A percentile compares a stretch with the other conserved stretches of the same genome.
Evolutionary conservation across 2,797 vertebrate species (phyloP).

Genomic region (Sorex maritimensis): DNA sequence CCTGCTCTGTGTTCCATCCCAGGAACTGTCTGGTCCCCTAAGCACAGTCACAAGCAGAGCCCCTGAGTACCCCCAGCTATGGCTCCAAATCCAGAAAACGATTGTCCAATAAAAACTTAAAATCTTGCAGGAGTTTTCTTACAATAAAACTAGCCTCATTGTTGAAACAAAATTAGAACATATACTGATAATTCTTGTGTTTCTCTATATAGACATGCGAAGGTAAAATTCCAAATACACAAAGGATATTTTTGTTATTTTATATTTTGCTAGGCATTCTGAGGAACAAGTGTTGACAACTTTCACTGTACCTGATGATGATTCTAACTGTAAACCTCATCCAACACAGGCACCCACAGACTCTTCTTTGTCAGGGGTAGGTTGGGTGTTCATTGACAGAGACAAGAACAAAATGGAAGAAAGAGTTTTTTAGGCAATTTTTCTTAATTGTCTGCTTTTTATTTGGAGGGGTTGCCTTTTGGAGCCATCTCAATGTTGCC

Average conservation of each 20-base stretch:
- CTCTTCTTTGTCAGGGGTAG: background rate
- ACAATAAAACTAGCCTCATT: background rate
- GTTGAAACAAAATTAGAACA: conserved; percentile 18
- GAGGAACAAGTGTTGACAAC: background rate
- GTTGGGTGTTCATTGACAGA: background rate
- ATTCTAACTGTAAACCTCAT: background rate
- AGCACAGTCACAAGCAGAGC: too few species aligned
- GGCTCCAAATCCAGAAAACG: too few species aligned
- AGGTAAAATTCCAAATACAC: background rate
- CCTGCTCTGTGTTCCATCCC: too few species aligned
- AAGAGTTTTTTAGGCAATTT: background rate
- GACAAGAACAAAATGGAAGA: conserved; percentile 25
- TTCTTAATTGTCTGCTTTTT: background rate
- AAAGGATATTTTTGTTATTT: background rate
- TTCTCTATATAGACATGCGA: conserved; percentile 8
- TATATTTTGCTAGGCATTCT: background rate
- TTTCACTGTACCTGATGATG: background rate
- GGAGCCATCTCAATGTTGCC: too few species aligned
- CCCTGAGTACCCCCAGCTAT: too few species aligned
- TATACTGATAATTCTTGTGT: background rate
- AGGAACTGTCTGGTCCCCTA: too few species aligned
- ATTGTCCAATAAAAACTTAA: background rate
- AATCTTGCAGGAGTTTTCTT: background rate
- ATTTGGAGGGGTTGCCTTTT: background rate
- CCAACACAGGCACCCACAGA: background rate